Evolutionary conservation across 1,140 invertebrate species (phyloP).

Genomic region (Saccostrea echinata): DNA sequence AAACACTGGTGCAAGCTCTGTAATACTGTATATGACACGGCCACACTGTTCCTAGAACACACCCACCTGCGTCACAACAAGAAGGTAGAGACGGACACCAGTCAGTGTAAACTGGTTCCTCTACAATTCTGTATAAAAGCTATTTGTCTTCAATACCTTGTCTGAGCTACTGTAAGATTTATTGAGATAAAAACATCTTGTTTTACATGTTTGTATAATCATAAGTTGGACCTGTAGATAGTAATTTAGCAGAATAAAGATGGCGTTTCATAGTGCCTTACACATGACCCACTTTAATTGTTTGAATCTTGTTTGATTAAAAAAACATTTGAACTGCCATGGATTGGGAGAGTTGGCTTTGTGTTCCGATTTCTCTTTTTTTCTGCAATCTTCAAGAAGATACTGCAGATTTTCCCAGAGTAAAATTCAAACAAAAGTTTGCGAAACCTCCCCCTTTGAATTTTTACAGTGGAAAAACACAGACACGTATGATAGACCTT

Average conservation of each 20-base stretch:
- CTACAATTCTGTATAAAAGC: background rate
- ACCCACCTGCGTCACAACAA: slow-evolving; percentile 70
- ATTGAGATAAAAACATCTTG: background rate
- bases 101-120: slow-evolving; percentile 18
- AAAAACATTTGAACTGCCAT: background rate
- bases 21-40: slow-evolving; percentile 66
- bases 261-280: background rate
- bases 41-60: slow-evolving; percentile 71
- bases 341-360: background rate
- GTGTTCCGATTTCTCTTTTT: background rate
- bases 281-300: slow-evolving; percentile 5
- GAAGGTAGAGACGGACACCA: slow-evolving; percentile 61
- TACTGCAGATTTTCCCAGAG: background rate
- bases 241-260: background rate
- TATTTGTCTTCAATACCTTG: background rate
- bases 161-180: background rate
- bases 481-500: slow-evolving; percentile 68
- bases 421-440: background rate
- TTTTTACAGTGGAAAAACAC: slow-evolving; percentile 63
- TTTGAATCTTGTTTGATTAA: slow-evolving; percentile 1
- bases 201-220: background rate
- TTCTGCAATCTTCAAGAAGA: background rate
- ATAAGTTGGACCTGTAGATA: background rate
- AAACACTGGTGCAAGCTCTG: slow-evolving; percentile 75
- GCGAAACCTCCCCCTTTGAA: slow-evolving; percentile 37